phyloP scores from a whole-genome alignment of 2,113 vertebrate genomes.

The Morone saxatilis region DNA sequence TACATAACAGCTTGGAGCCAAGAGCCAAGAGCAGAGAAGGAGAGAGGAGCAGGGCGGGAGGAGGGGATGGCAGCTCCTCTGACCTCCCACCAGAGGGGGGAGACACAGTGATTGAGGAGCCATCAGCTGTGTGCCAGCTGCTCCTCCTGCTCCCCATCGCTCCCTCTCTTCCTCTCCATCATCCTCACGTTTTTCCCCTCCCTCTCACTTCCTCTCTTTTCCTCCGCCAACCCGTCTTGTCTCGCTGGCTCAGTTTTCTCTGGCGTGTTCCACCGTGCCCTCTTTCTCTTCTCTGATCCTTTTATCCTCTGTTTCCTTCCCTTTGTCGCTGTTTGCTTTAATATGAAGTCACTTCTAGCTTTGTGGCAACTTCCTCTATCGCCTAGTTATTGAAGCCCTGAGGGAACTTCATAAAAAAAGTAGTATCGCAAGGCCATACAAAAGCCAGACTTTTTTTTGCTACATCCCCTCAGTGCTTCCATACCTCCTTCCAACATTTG shows the following conservation, averaged over 20 bases:
- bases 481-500: constrained; percentile 14
- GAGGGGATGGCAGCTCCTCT: constrained; percentile 51
- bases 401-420: constrained; percentile 22
- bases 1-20: constrained; percentile 67
- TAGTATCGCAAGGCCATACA: constrained; percentile 49
- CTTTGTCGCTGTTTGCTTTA: constrained; percentile 41
- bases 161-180: constrained; percentile 5
- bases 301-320: constrained; percentile 25
- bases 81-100: constrained; percentile 77
- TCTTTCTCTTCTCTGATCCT: constrained; percentile 57
- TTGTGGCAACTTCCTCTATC: constrained; percentile 48
- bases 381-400: constrained; percentile 57
- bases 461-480: constrained; percentile 53
- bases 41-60: constrained; percentile 23
- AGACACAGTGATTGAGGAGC: constrained; percentile 77
- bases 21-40: constrained; percentile 52
- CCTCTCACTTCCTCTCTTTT: constrained; percentile 22
- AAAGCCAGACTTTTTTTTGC: constrained; percentile 47
- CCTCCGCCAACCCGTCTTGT: constrained; percentile 45
- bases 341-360: constrained; percentile 48
- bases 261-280: constrained; percentile 19
- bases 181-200: constrained; percentile 11
- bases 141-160: constrained; percentile 41
- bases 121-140: constrained; percentile 78
- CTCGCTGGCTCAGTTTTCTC: constrained; percentile 42